A percentile compares a stretch with the other conserved stretches of the same genome.
Conservation (phyloP, 2,888 invertebrate genomes). For the Stenichneumon culpator region DNA sequence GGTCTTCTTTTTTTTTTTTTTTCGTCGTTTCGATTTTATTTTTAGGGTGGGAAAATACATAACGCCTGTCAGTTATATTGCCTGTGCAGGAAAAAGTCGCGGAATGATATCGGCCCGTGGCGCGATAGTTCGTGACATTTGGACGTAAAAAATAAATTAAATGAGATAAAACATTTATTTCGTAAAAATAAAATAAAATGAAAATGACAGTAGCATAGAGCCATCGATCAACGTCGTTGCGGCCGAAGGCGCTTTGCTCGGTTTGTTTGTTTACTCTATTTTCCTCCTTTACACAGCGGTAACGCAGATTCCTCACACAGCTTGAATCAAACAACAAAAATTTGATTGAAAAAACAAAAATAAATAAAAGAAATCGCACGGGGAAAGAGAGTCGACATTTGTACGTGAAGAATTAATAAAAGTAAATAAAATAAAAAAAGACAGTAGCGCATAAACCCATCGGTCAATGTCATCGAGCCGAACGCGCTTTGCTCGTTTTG, state of each 20-base stretch:
- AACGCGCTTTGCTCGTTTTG: slow-evolving; percentile 12
- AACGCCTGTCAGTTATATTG: neutral
- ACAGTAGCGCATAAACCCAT: neutral
- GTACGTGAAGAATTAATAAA: no score
- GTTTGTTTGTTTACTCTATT: neutral
- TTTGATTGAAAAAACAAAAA: slow-evolving; percentile 1
- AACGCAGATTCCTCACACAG: neutral
- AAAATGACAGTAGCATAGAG: neutral
- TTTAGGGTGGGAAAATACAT: neutral
- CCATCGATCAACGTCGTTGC: slow-evolving; percentile 3
- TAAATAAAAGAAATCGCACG: slow-evolving; percentile 1
- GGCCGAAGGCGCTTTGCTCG: neutral
- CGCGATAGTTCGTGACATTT: neutral
- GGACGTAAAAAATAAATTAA: neutral
- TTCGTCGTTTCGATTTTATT: neutral
- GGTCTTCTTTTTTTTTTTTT: no score
- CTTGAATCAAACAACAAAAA: neutral
- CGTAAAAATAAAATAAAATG: no score
- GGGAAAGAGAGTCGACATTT: neutral
- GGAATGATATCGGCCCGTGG: neutral
- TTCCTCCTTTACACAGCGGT: neutral
- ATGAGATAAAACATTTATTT: no score
- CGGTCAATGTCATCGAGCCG: neutral
- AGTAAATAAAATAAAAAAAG: neutral
- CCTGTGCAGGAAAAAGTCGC: neutral